Evolutionary conservation across 2,797 vertebrate genomes (phyloP).

Genomic region (Alauda arvensis): DNA sequence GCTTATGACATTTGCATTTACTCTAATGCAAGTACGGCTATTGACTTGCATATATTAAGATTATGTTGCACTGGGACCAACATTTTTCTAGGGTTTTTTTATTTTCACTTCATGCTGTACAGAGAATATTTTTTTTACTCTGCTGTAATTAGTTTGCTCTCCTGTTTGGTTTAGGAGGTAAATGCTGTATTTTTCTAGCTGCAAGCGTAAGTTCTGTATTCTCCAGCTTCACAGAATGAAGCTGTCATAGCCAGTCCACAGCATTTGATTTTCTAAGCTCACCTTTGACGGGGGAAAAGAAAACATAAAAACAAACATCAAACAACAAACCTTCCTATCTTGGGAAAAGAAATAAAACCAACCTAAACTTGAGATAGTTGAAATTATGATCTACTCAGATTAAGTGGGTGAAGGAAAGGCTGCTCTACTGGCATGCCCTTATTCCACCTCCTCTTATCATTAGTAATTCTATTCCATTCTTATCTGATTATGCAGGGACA

Average conservation of each 20-base stretch:
- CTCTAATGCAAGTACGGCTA: not conserved
- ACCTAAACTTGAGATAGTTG: not conserved
- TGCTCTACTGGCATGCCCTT: not conserved
- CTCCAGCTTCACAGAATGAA: not conserved
- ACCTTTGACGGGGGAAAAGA: not conserved
- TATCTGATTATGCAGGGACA: constrained; percentile 56
- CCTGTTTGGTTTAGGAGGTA: not conserved
- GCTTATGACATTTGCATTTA: not conserved
- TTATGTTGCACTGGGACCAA: not conserved
- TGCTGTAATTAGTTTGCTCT: not conserved
- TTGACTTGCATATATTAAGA: not conserved
- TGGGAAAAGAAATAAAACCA: not conserved
- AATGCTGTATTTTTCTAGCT: not conserved
- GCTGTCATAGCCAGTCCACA: not conserved
- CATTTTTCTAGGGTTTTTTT: not conserved
- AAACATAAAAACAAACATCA: not conserved
- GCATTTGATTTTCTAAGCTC: not conserved
- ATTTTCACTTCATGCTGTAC: not conserved
- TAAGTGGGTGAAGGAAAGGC: not conserved
- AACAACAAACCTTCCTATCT: not conserved
- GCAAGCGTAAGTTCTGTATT: not conserved
- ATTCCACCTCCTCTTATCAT: constrained; percentile 34
- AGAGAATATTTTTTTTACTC: not conserved
- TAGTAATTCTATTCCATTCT: constrained; percentile 57
- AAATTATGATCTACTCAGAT: not conserved